Percentiles rank a stretch among this genome's conserved stretches.
phyloP scores from a whole-genome alignment of 2,888 invertebrate species.

The Oxyteleia sp. region DNA sequence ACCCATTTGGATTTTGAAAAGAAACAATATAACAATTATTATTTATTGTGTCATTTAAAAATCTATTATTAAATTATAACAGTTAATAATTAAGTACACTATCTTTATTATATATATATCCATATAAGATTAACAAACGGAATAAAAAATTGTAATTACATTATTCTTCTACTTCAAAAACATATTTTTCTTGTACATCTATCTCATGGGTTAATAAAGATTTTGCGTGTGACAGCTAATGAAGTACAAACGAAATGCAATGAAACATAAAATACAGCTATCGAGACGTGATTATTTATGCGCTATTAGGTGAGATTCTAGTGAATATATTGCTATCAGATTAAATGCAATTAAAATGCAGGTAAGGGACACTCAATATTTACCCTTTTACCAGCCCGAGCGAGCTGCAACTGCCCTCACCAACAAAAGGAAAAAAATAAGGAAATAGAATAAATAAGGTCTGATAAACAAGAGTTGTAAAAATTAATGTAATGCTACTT shows the following conservation, averaged over 20 bases:
- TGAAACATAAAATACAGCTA: constrained; percentile 22
- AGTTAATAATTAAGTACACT: no score
- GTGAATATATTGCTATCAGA: constrained; percentile 21
- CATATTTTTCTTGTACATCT: no score
- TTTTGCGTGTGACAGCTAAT: constrained; percentile 1
- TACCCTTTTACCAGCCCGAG: constrained; percentile 89
- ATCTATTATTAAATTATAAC: no score
- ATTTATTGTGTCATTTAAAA: no score
- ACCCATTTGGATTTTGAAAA: not conserved
- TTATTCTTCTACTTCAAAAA: no score
- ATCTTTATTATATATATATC: no score
- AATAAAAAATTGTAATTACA: no score
- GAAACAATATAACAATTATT: no score
- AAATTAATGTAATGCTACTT: not conserved
- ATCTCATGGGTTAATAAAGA: constrained; percentile 8
- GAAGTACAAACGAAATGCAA: constrained; percentile 12
- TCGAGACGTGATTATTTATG: constrained; percentile 34
- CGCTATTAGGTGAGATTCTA: constrained; percentile 43
- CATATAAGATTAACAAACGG: no score
- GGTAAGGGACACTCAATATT: constrained; percentile 86
- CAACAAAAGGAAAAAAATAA: constrained; percentile 79
- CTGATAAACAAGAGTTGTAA: constrained; percentile 44
- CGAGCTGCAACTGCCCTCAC: constrained; percentile 89
- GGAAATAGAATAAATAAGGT: constrained; percentile 75
- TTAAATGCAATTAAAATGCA: constrained; percentile 72